Percentiles rank a stretch among this genome's conserved stretches.
Evolutionary conservation across 2,888 invertebrate species (phyloP).

Genomic region (Autographa pulchrina): DNA sequence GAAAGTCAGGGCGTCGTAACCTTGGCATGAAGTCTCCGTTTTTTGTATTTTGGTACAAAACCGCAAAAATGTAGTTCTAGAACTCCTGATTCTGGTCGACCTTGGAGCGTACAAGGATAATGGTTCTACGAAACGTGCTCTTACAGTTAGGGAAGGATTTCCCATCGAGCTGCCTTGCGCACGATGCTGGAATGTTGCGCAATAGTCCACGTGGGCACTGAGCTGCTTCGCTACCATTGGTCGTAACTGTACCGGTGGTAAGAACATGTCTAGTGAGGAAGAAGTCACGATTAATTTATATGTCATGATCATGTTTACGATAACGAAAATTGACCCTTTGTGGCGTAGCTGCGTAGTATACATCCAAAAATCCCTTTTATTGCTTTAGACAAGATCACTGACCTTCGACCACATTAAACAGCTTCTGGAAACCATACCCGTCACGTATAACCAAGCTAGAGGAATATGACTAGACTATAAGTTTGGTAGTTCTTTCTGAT

Average conservation of each 20-base stretch:
- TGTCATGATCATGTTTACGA: neutral
- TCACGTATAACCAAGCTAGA: neutral
- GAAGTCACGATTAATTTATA: neutral
- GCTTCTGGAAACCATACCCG: neutral
- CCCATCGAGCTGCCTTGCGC: slow-evolving; percentile 1
- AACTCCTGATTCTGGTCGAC: slow-evolving; percentile 1
- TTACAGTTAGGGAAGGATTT: slow-evolving; percentile 9
- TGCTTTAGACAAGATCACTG: neutral
- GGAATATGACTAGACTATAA: neutral
- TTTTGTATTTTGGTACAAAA: neutral
- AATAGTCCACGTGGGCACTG: neutral
- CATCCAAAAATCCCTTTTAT: neutral
- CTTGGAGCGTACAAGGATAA: slow-evolving; percentile 6
- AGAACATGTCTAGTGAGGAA: slow-evolving; percentile 1
- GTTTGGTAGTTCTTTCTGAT: too few relatives aligned
- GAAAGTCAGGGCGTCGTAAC: neutral
- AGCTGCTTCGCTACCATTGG: neutral
- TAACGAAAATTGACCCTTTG: neutral
- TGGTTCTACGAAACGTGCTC: slow-evolving; percentile 5
- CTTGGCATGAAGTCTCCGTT: neutral
- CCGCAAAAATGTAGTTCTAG: slow-evolving; percentile 2
- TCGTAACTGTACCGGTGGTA: neutral
- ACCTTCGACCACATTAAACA: neutral
- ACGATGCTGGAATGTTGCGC: neutral
- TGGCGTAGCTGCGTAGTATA: neutral